These are phyloP conservation scores for Melipona bicolor DNA, from an alignment of 2,888 invertebrate genomes.

Conservation along the genomic window DNA sequence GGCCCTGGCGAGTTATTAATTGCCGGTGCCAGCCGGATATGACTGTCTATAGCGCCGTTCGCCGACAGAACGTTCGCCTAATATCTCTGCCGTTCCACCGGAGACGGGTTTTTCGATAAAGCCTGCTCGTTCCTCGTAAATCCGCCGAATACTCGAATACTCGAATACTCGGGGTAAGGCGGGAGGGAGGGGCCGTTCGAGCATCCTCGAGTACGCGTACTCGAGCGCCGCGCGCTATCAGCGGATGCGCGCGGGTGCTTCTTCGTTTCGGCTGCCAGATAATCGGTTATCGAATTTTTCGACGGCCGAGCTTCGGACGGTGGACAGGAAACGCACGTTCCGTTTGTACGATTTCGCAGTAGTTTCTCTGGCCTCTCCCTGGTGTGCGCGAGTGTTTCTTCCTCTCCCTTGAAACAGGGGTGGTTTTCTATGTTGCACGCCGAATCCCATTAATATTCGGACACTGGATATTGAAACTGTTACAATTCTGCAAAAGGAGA, in stretches of 20 bases:
- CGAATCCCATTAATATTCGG: too few species aligned
- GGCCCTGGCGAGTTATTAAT: conserved; percentile 83
- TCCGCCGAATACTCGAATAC: background rate
- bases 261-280: background rate
- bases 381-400: background rate
- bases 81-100: conserved; percentile 74
- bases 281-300: conserved; percentile 6
- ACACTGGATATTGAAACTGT: too few species aligned
- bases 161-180: too few species aligned
- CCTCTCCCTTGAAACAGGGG: background rate
- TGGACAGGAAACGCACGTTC: background rate
- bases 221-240: background rate
- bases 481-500: too few species aligned
- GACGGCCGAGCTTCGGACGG: background rate
- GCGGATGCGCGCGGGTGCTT: background rate
- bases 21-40: conserved; percentile 83
- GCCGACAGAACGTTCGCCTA: conserved; percentile 73
- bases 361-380: background rate
- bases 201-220: conserved; percentile 3
- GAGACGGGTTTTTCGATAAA: conserved; percentile 62
- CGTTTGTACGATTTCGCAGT: background rate
- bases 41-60: conserved; percentile 82
- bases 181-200: background rate
- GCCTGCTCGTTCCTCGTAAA: background rate
- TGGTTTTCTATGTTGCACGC: too few species aligned